Evolutionary conservation across 2,113 vertebrate species (phyloP).

Genomic region (Anser cygnoides): DNA sequence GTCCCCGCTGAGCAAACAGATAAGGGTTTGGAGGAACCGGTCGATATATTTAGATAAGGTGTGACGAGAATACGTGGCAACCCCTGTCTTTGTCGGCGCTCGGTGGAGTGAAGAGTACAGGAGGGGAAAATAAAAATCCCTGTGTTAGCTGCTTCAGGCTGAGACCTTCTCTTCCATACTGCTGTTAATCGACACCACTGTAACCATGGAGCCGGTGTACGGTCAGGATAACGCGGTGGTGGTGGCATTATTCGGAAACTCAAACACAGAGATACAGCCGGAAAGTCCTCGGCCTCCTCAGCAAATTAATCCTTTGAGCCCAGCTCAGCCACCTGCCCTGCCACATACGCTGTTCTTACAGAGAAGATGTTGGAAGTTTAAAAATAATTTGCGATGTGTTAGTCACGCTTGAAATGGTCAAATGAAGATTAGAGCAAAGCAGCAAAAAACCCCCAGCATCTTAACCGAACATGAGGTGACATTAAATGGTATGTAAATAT

Average conservation of each 20-base stretch:
- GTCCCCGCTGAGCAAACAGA: constrained; percentile 48
- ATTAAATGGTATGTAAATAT: constrained; percentile 47
- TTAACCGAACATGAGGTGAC: constrained; percentile 13
- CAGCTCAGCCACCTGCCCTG: constrained; percentile 34
- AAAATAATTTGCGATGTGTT: constrained; percentile 44
- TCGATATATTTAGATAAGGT: constrained; percentile 63
- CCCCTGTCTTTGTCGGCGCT: background rate
- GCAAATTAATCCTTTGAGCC: constrained; percentile 46
- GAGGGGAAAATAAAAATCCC: constrained; percentile 16
- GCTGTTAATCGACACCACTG: background rate
- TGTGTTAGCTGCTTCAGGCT: background rate
- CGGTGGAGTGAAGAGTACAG: background rate
- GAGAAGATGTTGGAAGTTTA: constrained; percentile 8
- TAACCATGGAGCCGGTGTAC: constrained; percentile 38
- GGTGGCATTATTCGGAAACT: constrained; percentile 10
- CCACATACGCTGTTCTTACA: background rate
- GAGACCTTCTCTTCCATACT: constrained; percentile 31
- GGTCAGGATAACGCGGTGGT: constrained; percentile 1
- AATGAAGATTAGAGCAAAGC: constrained; percentile 5
- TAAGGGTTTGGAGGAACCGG: constrained; percentile 45
- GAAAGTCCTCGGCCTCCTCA: constrained; percentile 24
- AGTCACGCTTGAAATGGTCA: constrained; percentile 28
- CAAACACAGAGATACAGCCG: constrained; percentile 1
- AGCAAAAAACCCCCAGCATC: background rate
- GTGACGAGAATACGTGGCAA: constrained; percentile 56